These are phyloP conservation scores for Diceros bicornis DNA, from an alignment of 2,797 vertebrate genomes.

Conservation along the genomic window DNA sequence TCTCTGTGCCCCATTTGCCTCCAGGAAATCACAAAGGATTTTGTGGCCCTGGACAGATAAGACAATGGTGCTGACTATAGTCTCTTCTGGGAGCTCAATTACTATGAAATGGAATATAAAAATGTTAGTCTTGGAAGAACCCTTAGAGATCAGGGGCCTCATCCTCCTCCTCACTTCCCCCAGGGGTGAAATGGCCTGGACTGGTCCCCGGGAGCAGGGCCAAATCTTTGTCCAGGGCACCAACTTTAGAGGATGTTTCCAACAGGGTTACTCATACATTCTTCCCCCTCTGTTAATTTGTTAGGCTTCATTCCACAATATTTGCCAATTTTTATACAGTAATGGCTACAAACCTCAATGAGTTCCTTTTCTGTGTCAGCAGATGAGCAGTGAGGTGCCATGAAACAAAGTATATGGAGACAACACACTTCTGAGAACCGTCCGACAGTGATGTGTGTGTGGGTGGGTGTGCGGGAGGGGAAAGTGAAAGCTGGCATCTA, in stretches of 20 bases:
- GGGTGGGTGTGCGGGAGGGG: accelerated
- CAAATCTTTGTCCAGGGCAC: background rate
- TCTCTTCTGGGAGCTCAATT: background rate
- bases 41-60: background rate
- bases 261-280: background rate
- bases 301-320: background rate
- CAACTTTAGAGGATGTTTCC: background rate
- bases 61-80: background rate
- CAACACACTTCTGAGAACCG: background rate
- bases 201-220: background rate
- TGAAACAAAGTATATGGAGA: background rate
- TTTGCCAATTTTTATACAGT: background rate
- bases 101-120: background rate
- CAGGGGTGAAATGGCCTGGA: background rate
- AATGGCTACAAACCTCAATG: background rate
- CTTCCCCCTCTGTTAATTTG: background rate
- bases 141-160: background rate
- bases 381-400: background rate
- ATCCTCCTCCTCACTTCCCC: background rate
- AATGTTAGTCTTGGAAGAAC: background rate
- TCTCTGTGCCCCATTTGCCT: background rate
- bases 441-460: background rate
- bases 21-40: background rate
- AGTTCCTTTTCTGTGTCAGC: background rate
- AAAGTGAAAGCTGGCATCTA: background rate